phyloP scores from a whole-genome alignment of 2,797 vertebrate genomes.

The Acipenser transmontanus region DNA sequence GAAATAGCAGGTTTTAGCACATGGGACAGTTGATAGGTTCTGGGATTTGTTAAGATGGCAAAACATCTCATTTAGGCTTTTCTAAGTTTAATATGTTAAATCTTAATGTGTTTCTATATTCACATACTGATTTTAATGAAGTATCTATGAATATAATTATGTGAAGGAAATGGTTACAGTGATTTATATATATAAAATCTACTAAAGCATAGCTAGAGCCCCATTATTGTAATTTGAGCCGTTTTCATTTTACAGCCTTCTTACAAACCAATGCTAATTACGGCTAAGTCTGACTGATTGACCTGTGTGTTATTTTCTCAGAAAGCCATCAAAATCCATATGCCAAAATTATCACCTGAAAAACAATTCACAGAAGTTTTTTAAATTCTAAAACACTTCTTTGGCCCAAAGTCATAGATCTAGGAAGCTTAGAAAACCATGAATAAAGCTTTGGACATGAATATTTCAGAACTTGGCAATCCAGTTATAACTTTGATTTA shows the following conservation, averaged over 20 bases:
- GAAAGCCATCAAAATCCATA: constrained; percentile 24
- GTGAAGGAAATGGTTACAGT: too few relatives aligned
- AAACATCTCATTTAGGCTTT: too few relatives aligned
- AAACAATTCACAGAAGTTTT: too few relatives aligned
- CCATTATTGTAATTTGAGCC: constrained; percentile 27
- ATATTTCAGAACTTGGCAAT: constrained; percentile 40
- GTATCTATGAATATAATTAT: too few relatives aligned
- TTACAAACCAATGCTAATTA: constrained; percentile 26
- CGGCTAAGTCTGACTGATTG: constrained; percentile 7
- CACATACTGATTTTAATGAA: too few relatives aligned
- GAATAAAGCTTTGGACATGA: neutral
- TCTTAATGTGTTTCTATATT: too few relatives aligned
- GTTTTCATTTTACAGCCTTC: constrained; percentile 40
- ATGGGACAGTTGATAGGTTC: too few relatives aligned
- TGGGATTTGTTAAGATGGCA: too few relatives aligned
- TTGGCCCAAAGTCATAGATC: constrained; percentile 50
- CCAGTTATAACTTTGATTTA: constrained; percentile 59
- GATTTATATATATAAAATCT: too few relatives aligned
- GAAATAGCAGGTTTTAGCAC: too few relatives aligned
- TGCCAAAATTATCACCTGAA: constrained; percentile 21
- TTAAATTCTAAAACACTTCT: constrained; percentile 40
- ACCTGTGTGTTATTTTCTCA: constrained; percentile 8
- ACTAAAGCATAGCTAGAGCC: constrained; percentile 20
- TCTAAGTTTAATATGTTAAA: too few relatives aligned
- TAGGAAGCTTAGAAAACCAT: constrained; percentile 19